phyloP scores from a whole-genome alignment of 2,888 invertebrate genomes.

The Steinernema carpocapsae region DNA sequence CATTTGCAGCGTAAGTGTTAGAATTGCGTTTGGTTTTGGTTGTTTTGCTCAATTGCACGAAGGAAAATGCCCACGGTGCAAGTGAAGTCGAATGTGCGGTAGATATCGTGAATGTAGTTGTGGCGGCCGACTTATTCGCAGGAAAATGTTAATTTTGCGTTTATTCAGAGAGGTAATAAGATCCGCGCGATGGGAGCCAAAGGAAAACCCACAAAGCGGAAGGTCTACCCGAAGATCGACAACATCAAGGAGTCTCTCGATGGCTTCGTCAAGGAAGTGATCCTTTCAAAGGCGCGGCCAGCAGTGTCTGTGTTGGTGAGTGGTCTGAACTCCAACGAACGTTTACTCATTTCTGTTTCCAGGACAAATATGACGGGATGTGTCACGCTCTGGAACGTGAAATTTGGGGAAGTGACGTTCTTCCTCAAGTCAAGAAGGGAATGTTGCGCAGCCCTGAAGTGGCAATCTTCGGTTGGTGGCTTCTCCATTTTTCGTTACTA shows the following conservation, averaged over 20 bases:
- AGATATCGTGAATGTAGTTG: too few species aligned
- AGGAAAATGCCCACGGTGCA: too few species aligned
- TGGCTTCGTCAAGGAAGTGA: background rate
- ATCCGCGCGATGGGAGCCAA: too few species aligned
- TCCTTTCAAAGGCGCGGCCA: background rate
- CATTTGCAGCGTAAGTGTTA: too few species aligned
- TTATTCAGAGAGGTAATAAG: too few species aligned
- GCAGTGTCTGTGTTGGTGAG: background rate
- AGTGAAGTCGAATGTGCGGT: too few species aligned
- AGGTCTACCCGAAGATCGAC: background rate
- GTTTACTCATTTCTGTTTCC: background rate
- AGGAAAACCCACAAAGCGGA: background rate
- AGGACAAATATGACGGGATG: background rate
- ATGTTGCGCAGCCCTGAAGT: conserved; percentile 92
- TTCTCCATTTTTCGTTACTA: background rate
- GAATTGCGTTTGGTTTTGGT: too few species aligned
- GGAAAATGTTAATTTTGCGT: too few species aligned
- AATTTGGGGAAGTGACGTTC: background rate
- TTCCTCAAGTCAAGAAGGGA: conserved; percentile 87
- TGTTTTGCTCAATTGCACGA: too few species aligned
- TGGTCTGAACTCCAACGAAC: background rate
- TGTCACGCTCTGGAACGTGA: background rate
- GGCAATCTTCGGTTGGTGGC: conserved; percentile 74
- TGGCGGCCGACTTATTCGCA: too few species aligned
- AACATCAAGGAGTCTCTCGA: background rate